Conservation (phyloP, 2,113 vertebrate species). For the Cebus imitator region DNA sequence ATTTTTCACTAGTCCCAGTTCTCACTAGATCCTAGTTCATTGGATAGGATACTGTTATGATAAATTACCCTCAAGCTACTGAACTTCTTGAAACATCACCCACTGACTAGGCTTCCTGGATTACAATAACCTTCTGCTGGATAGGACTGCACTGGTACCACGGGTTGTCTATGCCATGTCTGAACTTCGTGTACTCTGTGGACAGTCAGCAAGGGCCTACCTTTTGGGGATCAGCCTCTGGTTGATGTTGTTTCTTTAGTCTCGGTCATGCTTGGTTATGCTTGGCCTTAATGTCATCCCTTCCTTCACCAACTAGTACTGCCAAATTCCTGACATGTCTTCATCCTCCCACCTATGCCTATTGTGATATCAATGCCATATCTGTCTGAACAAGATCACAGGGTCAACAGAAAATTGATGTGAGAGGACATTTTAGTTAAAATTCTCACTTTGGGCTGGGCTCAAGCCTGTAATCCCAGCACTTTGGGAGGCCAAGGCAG, state of each 20-base stretch:
- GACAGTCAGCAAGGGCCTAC: constrained; percentile 13
- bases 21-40: neutral
- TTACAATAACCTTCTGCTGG: neutral
- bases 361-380: neutral
- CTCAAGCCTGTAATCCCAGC: too few species aligned
- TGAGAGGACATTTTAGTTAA: neutral
- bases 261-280: neutral
- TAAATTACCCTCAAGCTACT: neutral
- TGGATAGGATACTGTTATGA: neutral
- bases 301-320: neutral
- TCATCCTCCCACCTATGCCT: neutral
- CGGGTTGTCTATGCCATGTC: neutral
- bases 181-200: constrained; percentile 46
- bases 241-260: constrained; percentile 41
- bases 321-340: neutral
- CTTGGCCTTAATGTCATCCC: neutral
- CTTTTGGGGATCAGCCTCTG: neutral
- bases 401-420: neutral
- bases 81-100: neutral
- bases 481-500: too few species aligned
- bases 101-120: neutral
- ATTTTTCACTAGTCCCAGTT: neutral
- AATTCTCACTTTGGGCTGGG: neutral
- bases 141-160: neutral
- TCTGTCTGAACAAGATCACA: neutral